Conservation (phyloP, 2,797 vertebrate species). For the Valencia hispanica region DNA sequence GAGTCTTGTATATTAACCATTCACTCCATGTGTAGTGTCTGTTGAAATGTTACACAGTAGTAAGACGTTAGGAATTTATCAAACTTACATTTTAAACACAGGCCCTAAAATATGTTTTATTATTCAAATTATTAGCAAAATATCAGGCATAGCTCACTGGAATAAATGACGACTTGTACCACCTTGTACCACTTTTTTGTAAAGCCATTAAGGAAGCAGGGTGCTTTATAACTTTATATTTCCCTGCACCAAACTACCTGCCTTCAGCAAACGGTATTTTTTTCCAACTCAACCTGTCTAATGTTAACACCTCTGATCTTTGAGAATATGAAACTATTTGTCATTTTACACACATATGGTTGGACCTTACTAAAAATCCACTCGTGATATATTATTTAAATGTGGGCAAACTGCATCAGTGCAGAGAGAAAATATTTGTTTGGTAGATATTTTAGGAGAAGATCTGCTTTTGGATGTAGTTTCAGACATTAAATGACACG, state of each 20-base stretch:
- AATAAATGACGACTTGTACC: no score
- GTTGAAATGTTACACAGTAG: background rate
- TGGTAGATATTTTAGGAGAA: background rate
- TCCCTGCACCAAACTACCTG: background rate
- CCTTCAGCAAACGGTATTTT: background rate
- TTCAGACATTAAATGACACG: background rate
- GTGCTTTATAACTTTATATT: background rate
- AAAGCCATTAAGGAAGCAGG: background rate
- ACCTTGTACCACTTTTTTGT: background rate
- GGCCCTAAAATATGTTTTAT: background rate
- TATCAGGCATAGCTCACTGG: no score
- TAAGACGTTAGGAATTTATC: background rate
- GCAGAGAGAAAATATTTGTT: background rate
- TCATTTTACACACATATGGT: background rate
- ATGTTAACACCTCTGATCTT: background rate
- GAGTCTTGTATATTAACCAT: no score
- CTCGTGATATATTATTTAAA: background rate
- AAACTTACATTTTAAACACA: background rate
- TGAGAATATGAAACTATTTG: background rate
- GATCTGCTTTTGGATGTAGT: no score
- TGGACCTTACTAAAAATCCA: background rate
- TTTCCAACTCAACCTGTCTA: background rate
- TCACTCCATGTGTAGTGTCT: background rate
- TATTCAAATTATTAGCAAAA: no score
- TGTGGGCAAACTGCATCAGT: background rate